Evolutionary conservation across 1,140 invertebrate species (phyloP).

Genomic region (Oedothorax gibbosus): DNA sequence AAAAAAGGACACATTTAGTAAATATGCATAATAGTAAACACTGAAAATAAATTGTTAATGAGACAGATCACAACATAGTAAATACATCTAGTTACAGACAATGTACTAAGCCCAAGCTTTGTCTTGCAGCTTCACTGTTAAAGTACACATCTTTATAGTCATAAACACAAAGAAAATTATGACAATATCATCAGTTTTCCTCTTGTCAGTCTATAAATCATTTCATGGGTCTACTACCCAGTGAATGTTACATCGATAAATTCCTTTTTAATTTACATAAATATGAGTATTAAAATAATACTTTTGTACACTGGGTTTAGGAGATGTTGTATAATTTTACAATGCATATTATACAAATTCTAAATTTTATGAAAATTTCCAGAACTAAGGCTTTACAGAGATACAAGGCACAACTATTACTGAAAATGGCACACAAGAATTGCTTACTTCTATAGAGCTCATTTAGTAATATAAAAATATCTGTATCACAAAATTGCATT

Average conservation of each 20-base stretch:
- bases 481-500: conserved; percentile 57
- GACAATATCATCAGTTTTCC: too few relatives aligned
- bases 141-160: too few relatives aligned
- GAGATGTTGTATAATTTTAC: not conserved
- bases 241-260: not conserved
- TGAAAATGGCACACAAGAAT: conserved; percentile 59
- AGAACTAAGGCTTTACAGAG: conserved; percentile 29
- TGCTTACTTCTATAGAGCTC: conserved; percentile 47
- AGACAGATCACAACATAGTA: conserved; percentile 14
- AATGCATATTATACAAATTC: conserved; percentile 16
- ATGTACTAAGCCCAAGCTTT: too few relatives aligned
- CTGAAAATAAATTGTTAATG: conserved; percentile 3
- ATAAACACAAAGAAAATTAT: too few relatives aligned
- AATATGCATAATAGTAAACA: conserved; percentile 11
- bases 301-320: conserved; percentile 3
- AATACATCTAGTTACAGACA: not conserved
- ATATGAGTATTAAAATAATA: conserved; percentile 37
- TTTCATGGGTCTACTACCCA: too few relatives aligned
- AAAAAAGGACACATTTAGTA: conserved; percentile 12
- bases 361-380: conserved; percentile 7
- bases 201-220: too few relatives aligned
- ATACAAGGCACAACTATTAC: conserved; percentile 60
- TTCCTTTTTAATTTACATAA: not conserved
- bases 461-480: conserved; percentile 58
- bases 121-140: too few relatives aligned